Evolutionary conservation across 2,113 vertebrate genomes (phyloP).

Genomic region (Montifringilla adamsi): DNA sequence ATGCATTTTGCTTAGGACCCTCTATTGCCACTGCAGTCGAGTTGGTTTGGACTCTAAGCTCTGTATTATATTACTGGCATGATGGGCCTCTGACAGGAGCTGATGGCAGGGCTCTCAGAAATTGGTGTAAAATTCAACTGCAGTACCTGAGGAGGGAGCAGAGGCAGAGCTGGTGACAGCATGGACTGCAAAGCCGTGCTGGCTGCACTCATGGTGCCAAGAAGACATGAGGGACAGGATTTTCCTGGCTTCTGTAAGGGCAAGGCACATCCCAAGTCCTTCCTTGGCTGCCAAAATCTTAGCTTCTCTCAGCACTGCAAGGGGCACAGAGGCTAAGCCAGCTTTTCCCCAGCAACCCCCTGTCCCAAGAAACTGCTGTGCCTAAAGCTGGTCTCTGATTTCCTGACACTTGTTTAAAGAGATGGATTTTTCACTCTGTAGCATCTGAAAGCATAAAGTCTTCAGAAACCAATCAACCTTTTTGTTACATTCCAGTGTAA

Average conservation of each 20-base stretch:
- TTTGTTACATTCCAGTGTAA: neutral
- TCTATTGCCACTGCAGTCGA: neutral
- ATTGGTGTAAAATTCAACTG: neutral
- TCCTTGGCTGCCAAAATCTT: neutral
- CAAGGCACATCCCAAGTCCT: neutral
- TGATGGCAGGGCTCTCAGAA: neutral
- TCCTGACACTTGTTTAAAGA: neutral
- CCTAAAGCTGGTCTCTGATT: neutral
- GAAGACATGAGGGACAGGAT: neutral
- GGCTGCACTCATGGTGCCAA: neutral
- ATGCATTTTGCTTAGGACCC: neutral
- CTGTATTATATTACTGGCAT: neutral
- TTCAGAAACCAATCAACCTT: neutral
- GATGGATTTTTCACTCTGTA: neutral
- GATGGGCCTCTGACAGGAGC: neutral
- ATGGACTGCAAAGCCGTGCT: fast-evolving
- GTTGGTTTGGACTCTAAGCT: neutral
- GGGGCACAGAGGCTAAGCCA: neutral
- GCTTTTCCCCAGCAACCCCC: neutral
- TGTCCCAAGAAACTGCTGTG: neutral
- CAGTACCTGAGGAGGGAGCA: neutral
- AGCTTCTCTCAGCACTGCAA: neutral
- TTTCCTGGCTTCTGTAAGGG: neutral
- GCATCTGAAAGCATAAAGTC: neutral
- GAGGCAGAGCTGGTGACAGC: neutral